Conservation (phyloP, 2,888 invertebrate species). For the Tetanocera ferruginea region DNA sequence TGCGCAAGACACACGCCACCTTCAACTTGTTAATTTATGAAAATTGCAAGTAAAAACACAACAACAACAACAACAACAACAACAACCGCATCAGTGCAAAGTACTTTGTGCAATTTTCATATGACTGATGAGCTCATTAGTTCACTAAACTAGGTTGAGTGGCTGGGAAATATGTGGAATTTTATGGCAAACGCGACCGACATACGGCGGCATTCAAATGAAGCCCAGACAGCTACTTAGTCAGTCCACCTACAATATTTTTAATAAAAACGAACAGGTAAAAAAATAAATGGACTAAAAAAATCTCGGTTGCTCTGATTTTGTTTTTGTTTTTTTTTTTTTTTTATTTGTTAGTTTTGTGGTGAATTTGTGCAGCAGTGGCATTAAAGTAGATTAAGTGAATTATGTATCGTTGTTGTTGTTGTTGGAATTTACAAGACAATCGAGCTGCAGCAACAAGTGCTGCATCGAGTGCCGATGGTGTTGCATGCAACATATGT, state of each 20-base stretch:
- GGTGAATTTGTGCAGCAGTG: not conserved
- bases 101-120: conserved; percentile 18
- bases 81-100: not conserved
- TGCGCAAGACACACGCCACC: conserved; percentile 21
- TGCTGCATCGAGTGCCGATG: conserved; percentile 17
- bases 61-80: conserved; percentile 15
- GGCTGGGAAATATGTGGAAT: conserved; percentile 23
- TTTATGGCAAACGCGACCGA: conserved; percentile 20
- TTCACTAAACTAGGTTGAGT: conserved; percentile 20
- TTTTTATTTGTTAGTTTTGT: not conserved
- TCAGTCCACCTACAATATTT: not conserved
- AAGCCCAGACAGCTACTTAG: not conserved
- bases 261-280: not conserved
- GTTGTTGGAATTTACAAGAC: conserved; percentile 3
- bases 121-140: conserved; percentile 31
- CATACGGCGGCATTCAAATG: conserved; percentile 12
- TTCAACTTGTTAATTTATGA: conserved; percentile 31
- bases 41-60: conserved; percentile 6
- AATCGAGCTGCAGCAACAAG: conserved; percentile 30
- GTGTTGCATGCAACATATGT: conserved; percentile 42
- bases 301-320: not conserved
- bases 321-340: too few relatives aligned
- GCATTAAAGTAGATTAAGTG: conserved; percentile 10
- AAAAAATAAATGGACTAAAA: not conserved
- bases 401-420: conserved; percentile 16